Percentiles rank a stretch among this genome's conserved stretches.
These are phyloP conservation scores for Tillus elongatus DNA, from an alignment of 2,888 invertebrate genomes.

Conservation along the genomic window DNA sequence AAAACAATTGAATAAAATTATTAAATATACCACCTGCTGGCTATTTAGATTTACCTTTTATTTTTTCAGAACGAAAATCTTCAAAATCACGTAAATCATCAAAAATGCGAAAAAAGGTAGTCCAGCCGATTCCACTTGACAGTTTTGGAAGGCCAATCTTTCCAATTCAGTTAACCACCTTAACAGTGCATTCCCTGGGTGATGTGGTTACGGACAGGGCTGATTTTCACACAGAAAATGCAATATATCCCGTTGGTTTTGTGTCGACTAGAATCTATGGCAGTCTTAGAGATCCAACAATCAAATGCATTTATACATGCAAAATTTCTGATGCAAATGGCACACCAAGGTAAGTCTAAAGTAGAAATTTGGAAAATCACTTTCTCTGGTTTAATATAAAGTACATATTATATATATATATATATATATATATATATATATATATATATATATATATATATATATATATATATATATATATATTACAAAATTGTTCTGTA, in stretches of 20 bases:
- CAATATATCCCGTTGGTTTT: conserved; percentile 70
- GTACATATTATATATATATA: too few relatives aligned
- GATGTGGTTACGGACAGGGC: conserved; percentile 60
- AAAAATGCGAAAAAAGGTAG: conserved; percentile 42
- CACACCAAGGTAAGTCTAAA: conserved; percentile 50
- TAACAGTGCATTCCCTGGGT: conserved; percentile 65
- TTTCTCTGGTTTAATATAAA: too few relatives aligned
- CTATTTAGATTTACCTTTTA: too few relatives aligned
- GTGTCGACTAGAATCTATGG: conserved; percentile 68
- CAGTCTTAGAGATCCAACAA: conserved; percentile 58
- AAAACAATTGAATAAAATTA: too few relatives aligned
- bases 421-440: too few relatives aligned
- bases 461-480: too few relatives aligned
- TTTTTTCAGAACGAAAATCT: conserved; percentile 14
- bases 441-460: too few relatives aligned
- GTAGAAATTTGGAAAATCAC: background rate
- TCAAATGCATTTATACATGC: conserved; percentile 68
- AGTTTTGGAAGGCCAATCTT: conserved; percentile 59
- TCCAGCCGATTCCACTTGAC: conserved; percentile 57
- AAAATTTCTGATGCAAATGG: conserved; percentile 66
- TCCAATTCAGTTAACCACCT: conserved; percentile 54
- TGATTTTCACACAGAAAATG: conserved; percentile 61
- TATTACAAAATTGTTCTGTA: too few relatives aligned
- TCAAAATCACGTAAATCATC: conserved; percentile 26
- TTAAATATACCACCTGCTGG: too few relatives aligned